phyloP scores from a whole-genome alignment of 1,140 invertebrate genomes.

The Steinernema khuongi region DNA sequence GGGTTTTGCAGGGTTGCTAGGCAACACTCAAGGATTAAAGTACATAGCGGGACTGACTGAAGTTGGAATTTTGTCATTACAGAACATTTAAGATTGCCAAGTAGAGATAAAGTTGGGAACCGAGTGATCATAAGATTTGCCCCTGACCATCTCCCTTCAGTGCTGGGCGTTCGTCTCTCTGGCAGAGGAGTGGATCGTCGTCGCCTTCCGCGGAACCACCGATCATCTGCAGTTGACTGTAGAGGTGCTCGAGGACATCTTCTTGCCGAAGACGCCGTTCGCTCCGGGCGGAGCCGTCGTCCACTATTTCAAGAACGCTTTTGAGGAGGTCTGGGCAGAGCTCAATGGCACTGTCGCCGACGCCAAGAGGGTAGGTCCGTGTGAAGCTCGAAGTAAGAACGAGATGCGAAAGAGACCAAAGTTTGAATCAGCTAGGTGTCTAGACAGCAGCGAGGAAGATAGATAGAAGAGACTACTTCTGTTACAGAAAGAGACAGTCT shows the following conservation, averaged over 20 bases:
- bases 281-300: slow-evolving; percentile 29
- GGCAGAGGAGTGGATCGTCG: slow-evolving; percentile 20
- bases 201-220: slow-evolving; percentile 31
- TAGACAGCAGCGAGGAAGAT: too few species aligned
- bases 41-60: too few species aligned
- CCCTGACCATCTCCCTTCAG: slow-evolving; percentile 20
- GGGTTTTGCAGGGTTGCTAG: too few species aligned
- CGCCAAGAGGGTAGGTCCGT: neutral
- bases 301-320: slow-evolving; percentile 32
- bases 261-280: slow-evolving; percentile 28
- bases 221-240: slow-evolving; percentile 33
- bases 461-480: too few species aligned
- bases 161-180: slow-evolving; percentile 32
- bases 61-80: too few species aligned
- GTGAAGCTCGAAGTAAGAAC: too few species aligned
- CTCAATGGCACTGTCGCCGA: neutral
- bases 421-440: too few species aligned
- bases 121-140: too few species aligned
- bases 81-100: too few species aligned
- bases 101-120: neutral
- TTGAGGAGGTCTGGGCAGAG: slow-evolving; percentile 23
- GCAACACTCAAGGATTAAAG: too few species aligned
- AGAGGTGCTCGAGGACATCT: slow-evolving; percentile 31
- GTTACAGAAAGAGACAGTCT: neutral
- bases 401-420: too few species aligned